Percentiles rank a stretch among this genome's conserved stretches.
phyloP scores from a whole-genome alignment of 1,140 invertebrate species.

The Pristionchus pacificus region DNA sequence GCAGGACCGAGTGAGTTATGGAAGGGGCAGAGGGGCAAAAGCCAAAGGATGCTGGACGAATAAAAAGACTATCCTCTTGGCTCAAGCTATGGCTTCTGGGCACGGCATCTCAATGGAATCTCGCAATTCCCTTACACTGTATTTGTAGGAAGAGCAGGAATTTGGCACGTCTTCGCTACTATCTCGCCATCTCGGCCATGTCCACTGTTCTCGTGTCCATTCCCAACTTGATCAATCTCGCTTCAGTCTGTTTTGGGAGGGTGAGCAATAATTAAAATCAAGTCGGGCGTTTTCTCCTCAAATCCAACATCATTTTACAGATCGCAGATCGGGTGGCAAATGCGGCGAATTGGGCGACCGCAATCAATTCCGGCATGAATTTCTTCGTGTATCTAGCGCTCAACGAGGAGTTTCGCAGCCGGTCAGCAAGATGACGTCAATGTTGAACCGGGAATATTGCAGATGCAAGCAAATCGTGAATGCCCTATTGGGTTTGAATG shows the following conservation, averaged over 20 bases:
- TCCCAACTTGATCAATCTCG: conserved; percentile 23
- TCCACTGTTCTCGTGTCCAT: conserved; percentile 27
- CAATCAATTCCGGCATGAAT: conserved; percentile 26
- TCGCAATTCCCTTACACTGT: too few relatives aligned
- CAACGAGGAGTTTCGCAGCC: conserved; percentile 22
- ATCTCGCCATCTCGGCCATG: conserved; percentile 21
- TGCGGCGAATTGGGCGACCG: neutral
- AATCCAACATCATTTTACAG: neutral
- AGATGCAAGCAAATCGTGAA: too few relatives aligned
- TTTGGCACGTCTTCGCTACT: conserved; percentile 10
- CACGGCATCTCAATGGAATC: too few relatives aligned
- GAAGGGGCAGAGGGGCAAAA: too few relatives aligned
- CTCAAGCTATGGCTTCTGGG: too few relatives aligned
- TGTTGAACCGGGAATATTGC: neutral
- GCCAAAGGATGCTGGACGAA: too few relatives aligned
- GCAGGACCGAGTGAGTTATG: neutral
- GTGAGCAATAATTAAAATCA: too few relatives aligned
- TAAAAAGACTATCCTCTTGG: too few relatives aligned
- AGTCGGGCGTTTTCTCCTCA: neutral
- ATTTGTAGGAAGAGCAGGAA: neutral
- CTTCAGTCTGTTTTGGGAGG: conserved; percentile 17
- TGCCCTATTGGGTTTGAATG: too few relatives aligned
- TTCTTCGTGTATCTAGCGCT: conserved; percentile 26
- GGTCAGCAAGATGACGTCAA: neutral
- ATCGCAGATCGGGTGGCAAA: conserved; percentile 16